A percentile compares a stretch with the other conserved stretches of the same genome.
Conservation (phyloP, 2,113 vertebrate genomes). For the Pycnonotus jocosus region DNA sequence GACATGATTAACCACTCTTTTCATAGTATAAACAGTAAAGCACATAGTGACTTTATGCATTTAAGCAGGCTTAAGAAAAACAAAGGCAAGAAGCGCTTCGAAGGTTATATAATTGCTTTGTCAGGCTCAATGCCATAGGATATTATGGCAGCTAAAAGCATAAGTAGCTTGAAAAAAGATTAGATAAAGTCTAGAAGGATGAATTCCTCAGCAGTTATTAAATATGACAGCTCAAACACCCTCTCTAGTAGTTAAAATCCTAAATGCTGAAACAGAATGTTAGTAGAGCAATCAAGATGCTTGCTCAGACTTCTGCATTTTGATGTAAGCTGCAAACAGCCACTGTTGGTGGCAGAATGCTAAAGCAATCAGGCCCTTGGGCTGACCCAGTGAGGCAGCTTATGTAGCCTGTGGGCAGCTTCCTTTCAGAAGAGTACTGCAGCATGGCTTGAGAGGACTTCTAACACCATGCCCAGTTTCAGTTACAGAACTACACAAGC, state of each 20-base stretch:
- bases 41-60: neutral
- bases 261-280: neutral
- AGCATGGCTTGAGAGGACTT: neutral
- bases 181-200: neutral
- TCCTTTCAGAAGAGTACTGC: rapidly evolving
- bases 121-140: neutral
- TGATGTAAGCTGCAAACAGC: neutral
- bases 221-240: neutral
- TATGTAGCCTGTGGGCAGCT: neutral
- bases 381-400: neutral
- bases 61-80: neutral
- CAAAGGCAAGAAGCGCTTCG: neutral
- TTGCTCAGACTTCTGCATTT: neutral
- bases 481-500: neutral
- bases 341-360: neutral
- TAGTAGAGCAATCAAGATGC: neutral
- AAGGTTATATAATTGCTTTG: neutral
- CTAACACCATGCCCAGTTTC: neutral
- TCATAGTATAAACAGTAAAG: neutral
- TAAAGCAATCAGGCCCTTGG: neutral
- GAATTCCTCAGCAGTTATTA: neutral
- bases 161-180: slow-evolving; percentile 4
- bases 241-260: neutral
- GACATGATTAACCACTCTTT: neutral
- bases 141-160: neutral